Conservation (phyloP, 64 coral and sea anemone genomes). For the Exaiptasia diaphana region DNA sequence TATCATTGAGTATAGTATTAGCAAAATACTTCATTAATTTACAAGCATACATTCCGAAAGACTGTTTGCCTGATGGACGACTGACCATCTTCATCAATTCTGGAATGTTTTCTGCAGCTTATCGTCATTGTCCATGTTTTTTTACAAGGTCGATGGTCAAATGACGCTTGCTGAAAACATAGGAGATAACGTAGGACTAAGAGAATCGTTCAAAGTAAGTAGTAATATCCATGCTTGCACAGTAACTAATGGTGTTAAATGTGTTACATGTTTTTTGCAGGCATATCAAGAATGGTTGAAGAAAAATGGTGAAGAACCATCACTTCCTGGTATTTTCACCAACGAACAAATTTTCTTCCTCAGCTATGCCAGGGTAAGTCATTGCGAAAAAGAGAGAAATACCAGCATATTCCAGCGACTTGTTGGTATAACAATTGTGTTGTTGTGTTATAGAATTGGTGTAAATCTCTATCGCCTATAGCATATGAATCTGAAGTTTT, state of each 20-base stretch:
- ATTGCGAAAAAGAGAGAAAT: too few species aligned
- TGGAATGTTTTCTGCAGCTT: too few species aligned
- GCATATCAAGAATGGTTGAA: slow-evolving; percentile 46
- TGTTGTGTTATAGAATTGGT: neutral
- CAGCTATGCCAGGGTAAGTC: slow-evolving; percentile 58
- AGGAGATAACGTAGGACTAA: slow-evolving; percentile 70
- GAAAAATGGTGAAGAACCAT: slow-evolving; percentile 39
- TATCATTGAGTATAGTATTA: too few species aligned
- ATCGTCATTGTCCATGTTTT: neutral
- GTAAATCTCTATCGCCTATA: neutral
- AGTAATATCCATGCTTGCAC: neutral
- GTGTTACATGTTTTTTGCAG: neutral
- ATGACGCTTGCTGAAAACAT: slow-evolving; percentile 74
- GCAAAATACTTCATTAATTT: too few species aligned
- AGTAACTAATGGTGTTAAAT: neutral
- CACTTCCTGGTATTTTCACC: slow-evolving; percentile 23
- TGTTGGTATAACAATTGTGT: too few species aligned
- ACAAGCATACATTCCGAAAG: too few species aligned
- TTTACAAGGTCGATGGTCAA: slow-evolving; percentile 53
- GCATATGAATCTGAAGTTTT: neutral
- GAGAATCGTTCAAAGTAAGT: slow-evolving; percentile 46
- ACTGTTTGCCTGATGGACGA: too few species aligned
- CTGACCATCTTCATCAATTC: too few species aligned
- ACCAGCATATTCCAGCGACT: too few species aligned
- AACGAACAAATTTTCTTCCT: slow-evolving; percentile 67